Base-by-base conservation (phyloP, 2,797 vertebrate genomes). In the Streptopelia turtur region DNA sequence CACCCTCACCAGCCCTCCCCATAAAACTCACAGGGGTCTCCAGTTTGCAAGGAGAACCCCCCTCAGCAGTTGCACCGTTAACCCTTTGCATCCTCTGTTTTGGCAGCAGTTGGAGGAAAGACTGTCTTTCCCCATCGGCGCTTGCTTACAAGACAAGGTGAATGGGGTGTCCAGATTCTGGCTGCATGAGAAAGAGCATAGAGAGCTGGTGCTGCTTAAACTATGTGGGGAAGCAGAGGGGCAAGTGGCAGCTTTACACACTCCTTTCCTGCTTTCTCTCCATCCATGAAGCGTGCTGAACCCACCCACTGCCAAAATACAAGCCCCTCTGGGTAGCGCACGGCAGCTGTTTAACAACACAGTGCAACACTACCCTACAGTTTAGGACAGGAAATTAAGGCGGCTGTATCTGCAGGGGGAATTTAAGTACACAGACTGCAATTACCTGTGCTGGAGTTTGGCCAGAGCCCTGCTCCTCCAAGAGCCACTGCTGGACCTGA, bases 311-410 rank as follows among this genome's bases (percentile, higher is more conserved):
- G 8, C 55, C 3, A 7, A 43, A 93, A 83, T 8, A 31, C 65
- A 50, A 80, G 59, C 86, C 57, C 78, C 90, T 79, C 75, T 77
- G 90, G 89, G 78, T 7, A 94, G 77, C 4, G 1, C 84, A 39
- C 21, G 82, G 95, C 83, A 85, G 95, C 91, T 90, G 90, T 92
- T 93, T 65, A 50, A 93, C 94, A 94, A 7, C 86, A 6, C 11
- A 0, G 76, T 41, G 86, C 82, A 92, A 78, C 94, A 89, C 90
- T 68, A 37, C 55, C 78, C 74, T 24, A 16, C 77, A 18, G 90
- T 80, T 84, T 11, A 65, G 93, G 80, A 49, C 96, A 94, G 96
- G 94, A 97, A 97, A 97, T 96, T 76, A 96, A 97, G 86, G 87
- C 81, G 45, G 84, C 87, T 94, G 83, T 90, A 72, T 89, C 91